Evolutionary conservation across 2,888 invertebrate genomes (phyloP).

Genomic region (Cremastinae sp.): DNA sequence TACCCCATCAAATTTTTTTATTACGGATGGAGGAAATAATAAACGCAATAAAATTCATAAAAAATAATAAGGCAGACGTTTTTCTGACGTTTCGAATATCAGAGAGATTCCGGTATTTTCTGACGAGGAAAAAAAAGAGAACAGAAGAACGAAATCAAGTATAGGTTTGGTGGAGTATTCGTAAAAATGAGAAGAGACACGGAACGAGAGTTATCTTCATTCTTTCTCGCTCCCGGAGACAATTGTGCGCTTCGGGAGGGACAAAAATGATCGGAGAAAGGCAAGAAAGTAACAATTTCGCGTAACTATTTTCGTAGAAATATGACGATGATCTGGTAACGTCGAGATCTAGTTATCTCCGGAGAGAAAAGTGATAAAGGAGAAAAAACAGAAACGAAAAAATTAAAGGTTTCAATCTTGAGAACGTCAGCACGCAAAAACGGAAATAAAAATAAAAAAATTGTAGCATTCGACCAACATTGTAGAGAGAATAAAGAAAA

Average conservation of each 20-base stretch:
- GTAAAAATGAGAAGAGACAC: not conserved
- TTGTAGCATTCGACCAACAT: conserved; percentile 4
- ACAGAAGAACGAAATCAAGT: not conserved
- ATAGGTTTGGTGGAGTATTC: conserved; percentile 1
- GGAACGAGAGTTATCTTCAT: no score
- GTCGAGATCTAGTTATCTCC: conserved; percentile 16
- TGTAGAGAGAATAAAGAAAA: conserved; percentile 14
- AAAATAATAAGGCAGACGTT: not conserved
- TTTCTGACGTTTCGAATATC: no score
- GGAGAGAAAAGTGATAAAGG: not conserved
- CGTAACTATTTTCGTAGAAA: conserved; percentile 12
- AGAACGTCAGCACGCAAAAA: not conserved
- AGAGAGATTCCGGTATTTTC: not conserved
- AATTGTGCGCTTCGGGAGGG: not conserved
- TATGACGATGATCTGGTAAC: not conserved
- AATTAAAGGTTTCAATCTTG: no score
- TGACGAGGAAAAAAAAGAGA: not conserved
- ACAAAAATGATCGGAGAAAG: conserved; percentile 5
- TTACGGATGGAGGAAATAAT: no score
- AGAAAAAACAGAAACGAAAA: no score
- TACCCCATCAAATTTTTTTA: no score
- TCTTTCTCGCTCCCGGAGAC: not conserved
- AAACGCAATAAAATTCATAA: not conserved
- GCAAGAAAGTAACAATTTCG: conserved; percentile 9
- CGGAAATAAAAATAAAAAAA: conserved; percentile 3